Evolutionary conservation across 2,797 vertebrate genomes (phyloP), one percentile per base, ranked within the genome.

Genomic region (Gila robusta): DNA sequence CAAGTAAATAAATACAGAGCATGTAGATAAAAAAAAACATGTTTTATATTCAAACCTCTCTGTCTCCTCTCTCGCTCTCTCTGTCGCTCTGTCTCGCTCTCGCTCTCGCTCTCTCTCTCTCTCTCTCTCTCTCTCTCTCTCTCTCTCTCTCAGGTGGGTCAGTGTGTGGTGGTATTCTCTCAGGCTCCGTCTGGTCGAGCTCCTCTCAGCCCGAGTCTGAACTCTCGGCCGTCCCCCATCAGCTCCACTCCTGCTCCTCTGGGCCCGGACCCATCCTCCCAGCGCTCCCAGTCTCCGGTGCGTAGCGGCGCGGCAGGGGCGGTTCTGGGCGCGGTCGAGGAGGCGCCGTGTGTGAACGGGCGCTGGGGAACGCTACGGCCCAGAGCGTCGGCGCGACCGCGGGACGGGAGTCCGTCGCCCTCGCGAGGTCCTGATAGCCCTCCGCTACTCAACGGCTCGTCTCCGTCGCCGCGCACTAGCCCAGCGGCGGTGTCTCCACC

Each of bases 111-210:
- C 47, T 35, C 41, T 17, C 49, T 17, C 49, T 17, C 52, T 9
- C 54, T 10, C 21, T n/a, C 56, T n/a, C 54, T 59, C 8, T 59
- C 28, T 17, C 16, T 28, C 49, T 70, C 10, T 32, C 4, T 86
- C 64, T 73, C 17, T 71, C 79, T 90, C 86, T 72, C 85, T 86
- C 89, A 99, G 98, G 98, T 99, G 87, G 98, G 98, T 17, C 97
- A 98, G 91, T 99, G 98, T 16, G 98, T 99, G 69, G 98, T 99
- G 91, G 98, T 99, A 69, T 99, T 99, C 93, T 99, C 98, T 86
- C 98, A 99, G 93, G 98, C 98, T 16, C 98, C 98, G 5, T 99
- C 97, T 0, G 98, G 98, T 4, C 96, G 97, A 5, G 98, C 98
- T 1, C 98, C 98, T 0, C 97, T 99, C 52, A 99, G 98, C 90